Base-by-base conservation (phyloP, 2,113 vertebrate species). In the Riparia riparia region DNA sequence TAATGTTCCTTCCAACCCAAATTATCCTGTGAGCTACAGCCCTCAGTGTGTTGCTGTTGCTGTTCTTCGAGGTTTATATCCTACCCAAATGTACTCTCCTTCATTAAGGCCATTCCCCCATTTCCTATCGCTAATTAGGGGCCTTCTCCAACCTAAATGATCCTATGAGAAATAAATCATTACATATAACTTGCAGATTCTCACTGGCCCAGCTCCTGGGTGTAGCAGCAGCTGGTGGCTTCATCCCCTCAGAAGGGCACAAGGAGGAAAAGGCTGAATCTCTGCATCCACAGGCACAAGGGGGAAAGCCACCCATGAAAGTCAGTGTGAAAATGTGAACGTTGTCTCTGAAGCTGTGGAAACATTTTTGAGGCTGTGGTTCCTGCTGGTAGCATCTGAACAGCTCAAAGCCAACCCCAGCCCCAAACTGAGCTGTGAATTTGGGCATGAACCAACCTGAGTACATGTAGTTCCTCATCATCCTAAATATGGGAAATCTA, bases 261-360 rank as follows among this genome's bases (percentile, higher is more conserved):
- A 8, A 22, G 64, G 39, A 66, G 41, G 15, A 60, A 72, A 78
- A 61, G 12, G 18, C 10, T 37, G 4, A 8, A 3, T 20, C 11
- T 19, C 37, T 68, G 34, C 24, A 18, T 3, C 26, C 22, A 12
- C 31, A 8, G 32, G 34, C 41, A 28, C 57, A 2, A 14, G 24
- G 14, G 31, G 22, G 7, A 53, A 19, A 42, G 13, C 17, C 19
- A 7, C 16, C 2, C 11, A 1, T 0, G 5, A n/a, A 39, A 42
- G 9, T 39, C 39, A 22, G 12, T 0, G 0, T 12, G 42, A 47
- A 56, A 69, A 69, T 16, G 4, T 0, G 8, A 69, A 25, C 0
- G 0, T 5, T 4, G 3, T 12, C 34, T 57, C 37, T 17, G 31
- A 60, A 61, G 47, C 15, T 17, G 8, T 8, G 50, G 25, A 39